Evolutionary conservation across 2,113 vertebrate species (phyloP).

Genomic region (Zosterops pallidus): DNA sequence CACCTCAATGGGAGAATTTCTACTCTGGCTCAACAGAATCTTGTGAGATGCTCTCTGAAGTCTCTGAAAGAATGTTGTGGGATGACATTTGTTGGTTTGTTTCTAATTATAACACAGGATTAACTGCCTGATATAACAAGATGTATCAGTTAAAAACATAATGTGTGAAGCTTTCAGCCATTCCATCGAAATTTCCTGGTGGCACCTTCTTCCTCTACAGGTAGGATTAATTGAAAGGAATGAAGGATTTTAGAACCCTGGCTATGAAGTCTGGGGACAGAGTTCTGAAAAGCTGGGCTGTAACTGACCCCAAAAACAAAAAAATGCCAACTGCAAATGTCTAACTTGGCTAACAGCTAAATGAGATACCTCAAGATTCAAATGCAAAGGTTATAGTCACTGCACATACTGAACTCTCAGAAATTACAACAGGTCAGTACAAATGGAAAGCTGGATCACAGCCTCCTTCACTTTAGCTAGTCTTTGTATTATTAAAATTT

Average conservation of each 20-base stretch:
- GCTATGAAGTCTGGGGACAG: background rate
- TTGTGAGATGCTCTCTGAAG: background rate
- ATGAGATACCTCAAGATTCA: background rate
- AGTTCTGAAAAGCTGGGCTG: background rate
- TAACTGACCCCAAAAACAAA: background rate
- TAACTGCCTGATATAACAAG: background rate
- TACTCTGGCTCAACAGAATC: background rate
- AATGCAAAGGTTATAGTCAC: background rate
- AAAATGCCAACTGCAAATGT: background rate
- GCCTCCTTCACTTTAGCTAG: background rate
- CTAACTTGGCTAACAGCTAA: background rate
- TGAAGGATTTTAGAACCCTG: accelerated
- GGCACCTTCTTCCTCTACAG: background rate
- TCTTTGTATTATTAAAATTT: background rate
- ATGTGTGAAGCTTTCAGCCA: accelerated
- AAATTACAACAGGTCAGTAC: background rate
- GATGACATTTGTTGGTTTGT: background rate
- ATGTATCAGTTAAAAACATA: background rate
- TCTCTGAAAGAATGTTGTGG: background rate
- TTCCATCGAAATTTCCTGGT: background rate
- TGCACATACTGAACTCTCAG: background rate
- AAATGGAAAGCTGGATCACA: background rate
- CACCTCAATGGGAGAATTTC: background rate
- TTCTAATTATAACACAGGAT: background rate
- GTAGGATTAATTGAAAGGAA: background rate